Percentiles rank a stretch among this genome's conserved stretches.
phyloP scores from a whole-genome alignment of 2,797 vertebrate genomes.

The Gambelia wislizenii region DNA sequence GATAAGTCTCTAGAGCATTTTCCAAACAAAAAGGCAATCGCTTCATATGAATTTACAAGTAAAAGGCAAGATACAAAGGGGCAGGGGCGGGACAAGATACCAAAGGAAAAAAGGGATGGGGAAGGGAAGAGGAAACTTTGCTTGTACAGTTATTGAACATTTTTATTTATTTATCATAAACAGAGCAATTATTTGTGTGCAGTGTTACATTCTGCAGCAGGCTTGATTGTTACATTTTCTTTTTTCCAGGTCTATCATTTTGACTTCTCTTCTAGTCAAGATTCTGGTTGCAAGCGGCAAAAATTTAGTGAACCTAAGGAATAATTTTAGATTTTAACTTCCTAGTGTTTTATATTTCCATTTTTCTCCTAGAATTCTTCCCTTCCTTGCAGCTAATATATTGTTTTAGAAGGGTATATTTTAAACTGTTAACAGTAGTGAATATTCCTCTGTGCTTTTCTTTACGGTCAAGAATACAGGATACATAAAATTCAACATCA shows the following conservation, averaged over 20 bases:
- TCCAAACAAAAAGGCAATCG: not conserved
- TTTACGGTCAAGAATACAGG: rapidly evolving
- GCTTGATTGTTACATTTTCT: rapidly evolving
- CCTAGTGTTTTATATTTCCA: too few relatives aligned
- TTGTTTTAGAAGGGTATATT: not conserved
- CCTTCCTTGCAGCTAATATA: rapidly evolving
- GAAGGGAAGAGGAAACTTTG: not conserved
- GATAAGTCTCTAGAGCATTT: too few relatives aligned
- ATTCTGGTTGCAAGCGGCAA: conserved; percentile 79
- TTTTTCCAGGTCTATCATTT: conserved; percentile 81
- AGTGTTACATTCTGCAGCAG: rapidly evolving
- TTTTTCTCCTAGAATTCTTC: not conserved
- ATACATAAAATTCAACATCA: not conserved
- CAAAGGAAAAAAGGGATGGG: too few relatives aligned
- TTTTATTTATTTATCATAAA: not conserved
- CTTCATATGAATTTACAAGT: not conserved
- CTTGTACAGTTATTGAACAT: not conserved
- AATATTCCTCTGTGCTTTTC: not conserved
- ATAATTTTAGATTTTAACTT: conserved; percentile 64
- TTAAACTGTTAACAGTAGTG: rapidly evolving
- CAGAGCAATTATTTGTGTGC: rapidly evolving
- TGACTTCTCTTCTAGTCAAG: conserved; percentile 85
- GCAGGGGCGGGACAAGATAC: too few relatives aligned
- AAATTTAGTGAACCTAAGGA: conserved; percentile 92
- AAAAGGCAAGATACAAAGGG: not conserved